Evolutionary conservation across 1,140 invertebrate species (phyloP), one percentile per base, ranked within the genome.

Genomic region (Maniola jurtina): DNA sequence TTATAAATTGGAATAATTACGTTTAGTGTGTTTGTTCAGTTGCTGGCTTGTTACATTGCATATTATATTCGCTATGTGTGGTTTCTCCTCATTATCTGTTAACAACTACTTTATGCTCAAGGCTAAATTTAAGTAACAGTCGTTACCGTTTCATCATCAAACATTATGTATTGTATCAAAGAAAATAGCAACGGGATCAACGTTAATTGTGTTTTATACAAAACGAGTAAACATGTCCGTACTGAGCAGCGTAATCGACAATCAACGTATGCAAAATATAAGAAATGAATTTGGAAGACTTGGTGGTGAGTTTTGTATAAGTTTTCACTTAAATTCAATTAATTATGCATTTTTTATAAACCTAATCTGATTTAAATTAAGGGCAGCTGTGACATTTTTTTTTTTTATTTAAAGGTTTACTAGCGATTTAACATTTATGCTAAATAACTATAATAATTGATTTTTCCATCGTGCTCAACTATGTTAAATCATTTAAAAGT

Each of bases 271-370:
- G 81, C 64, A 80, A 61, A 81, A 71, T 52, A 92, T 93, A 63
- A 81, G 80, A 61, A 76, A 75, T 16, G 92, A 93, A 76, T 93
- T 93, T 75, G 73, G 62, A 47, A 89, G 92, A 77, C 72, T 93
- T 52, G 80, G 87, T 76, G 92, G 92, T 93, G 80, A 86, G 79
- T 73, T 66, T 33, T 45, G 50, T 15, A 55, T 42, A 73, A 25
- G 48, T 64, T 54, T 36, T 64, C 45, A 40, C 35, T 64, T 33
- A 66, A 70, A 62, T 10, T 66, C 33, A 57, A 16, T 10, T 50
- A 14, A 57, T 14, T 50, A 6, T 0, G 6, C 5, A 50, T 42
- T 8, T 42, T 42, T 42, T 13, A 42, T 42, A 10, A 42, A 13
- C 13, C 5, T 42, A 10, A 42, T 8, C 25, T 25, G 25, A 1